These are phyloP conservation scores for Hyposmocoma kahamanoa DNA, from an alignment of 1,140 invertebrate species.

Conservation along the genomic window DNA sequence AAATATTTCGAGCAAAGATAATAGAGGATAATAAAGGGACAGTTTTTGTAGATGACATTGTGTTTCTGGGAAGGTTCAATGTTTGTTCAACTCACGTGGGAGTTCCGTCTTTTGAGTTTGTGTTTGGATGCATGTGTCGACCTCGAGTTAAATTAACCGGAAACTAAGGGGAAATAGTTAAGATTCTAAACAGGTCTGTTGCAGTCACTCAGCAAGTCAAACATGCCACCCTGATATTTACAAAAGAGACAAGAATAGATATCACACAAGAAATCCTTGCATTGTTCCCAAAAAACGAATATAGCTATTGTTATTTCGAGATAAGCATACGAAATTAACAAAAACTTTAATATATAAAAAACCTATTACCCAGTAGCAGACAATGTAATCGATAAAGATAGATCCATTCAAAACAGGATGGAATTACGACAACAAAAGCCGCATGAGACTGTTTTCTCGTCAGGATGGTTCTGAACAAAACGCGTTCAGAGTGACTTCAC, in stretches of 20 bases:
- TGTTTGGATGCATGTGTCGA: conserved; percentile 33
- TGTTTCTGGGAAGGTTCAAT: conserved; percentile 35
- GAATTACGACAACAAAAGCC: conserved; percentile 17
- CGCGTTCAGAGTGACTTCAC: conserved; percentile 11
- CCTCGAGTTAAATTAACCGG: conserved; percentile 56
- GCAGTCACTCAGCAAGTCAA: conserved; percentile 30
- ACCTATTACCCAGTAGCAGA: conserved; percentile 44
- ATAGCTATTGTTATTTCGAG: no score
- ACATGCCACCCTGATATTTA: conserved; percentile 18
- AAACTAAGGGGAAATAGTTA: conserved; percentile 51
- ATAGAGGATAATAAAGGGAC: conserved; percentile 29
- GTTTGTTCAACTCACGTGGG: conserved; percentile 40
- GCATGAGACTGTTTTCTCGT: conserved; percentile 23
- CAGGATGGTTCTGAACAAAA: conserved; percentile 22
- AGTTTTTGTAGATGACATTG: conserved; percentile 45
- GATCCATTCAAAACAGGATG: conserved; percentile 40
- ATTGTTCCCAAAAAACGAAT: no score
- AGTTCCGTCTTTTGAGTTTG: conserved; percentile 27
- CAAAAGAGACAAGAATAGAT: no score
- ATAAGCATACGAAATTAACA: no score
- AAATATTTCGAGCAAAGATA: conserved; percentile 6
- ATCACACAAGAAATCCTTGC: no score
- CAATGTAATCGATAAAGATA: conserved; percentile 46
- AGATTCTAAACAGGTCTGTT: conserved; percentile 42
- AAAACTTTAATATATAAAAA: no score